Percentiles rank a stretch among this genome's conserved stretches.
These are phyloP conservation scores for Platalea minor DNA, from an alignment of 2,797 vertebrate genomes.

Conservation along the genomic window DNA sequence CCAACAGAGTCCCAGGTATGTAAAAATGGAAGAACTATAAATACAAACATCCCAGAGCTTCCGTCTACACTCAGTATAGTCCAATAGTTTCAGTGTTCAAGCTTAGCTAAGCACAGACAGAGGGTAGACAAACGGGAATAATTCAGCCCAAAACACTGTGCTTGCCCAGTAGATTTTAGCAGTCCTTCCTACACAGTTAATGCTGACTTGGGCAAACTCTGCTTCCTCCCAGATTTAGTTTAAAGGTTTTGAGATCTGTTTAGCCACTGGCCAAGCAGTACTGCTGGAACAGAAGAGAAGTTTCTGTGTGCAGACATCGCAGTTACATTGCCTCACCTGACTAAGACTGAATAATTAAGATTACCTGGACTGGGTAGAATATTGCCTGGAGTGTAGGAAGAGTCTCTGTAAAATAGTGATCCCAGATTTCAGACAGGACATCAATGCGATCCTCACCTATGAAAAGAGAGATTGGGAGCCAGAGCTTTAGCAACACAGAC, in stretches of 20 bases:
- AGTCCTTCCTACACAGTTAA: not conserved
- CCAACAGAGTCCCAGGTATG: not conserved
- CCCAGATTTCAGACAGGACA: slow-evolving; percentile 87
- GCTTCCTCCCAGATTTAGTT: not conserved
- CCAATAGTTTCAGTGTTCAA: not conserved
- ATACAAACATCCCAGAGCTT: not conserved
- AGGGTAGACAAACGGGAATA: not conserved
- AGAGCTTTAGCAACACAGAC: not conserved
- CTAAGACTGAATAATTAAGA: not conserved
- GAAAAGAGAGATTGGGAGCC: not conserved
- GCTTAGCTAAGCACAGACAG: not conserved
- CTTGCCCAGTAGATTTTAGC: not conserved
- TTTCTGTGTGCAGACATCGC: not conserved
- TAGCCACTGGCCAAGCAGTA: not conserved
- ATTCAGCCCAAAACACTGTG: not conserved
- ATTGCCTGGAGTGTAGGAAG: slow-evolving; percentile 95
- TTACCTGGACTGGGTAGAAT: slow-evolving; percentile 97
- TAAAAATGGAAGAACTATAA: not conserved
- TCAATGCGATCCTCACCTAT: slow-evolving; percentile 84
- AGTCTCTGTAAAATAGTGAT: slow-evolving; percentile 91
- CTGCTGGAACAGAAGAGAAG: not conserved
- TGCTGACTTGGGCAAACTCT: not conserved
- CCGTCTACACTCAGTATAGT: not conserved
- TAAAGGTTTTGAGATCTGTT: not conserved
- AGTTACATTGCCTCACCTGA: not conserved